Evolutionary conservation across 2,797 vertebrate species (phyloP), one percentile per base, ranked within the genome.

Genomic region (Coluber constrictor): DNA sequence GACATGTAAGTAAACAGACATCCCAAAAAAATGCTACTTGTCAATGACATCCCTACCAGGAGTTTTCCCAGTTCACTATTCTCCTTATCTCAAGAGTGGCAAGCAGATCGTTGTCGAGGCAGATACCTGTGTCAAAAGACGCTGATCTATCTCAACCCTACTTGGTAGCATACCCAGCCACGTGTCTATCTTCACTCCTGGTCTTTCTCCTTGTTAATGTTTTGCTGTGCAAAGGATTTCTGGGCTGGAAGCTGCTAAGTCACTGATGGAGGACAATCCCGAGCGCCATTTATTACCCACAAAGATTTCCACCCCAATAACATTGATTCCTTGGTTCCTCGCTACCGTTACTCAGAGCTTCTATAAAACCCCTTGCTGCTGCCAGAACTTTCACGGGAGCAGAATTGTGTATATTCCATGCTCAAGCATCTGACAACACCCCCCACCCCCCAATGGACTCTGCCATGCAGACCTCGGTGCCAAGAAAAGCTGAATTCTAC

Each of bases 291-390:
- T 90, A 88, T 92, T 92, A 88, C 61, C 63, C 18, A 18, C 66
- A 56, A 89, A 94, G 93, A 90, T 90, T 94, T 90, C 89, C 91
- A 92, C 89, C 91, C 86, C 91, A 83, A 90, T 92, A 92, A 61
- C 47, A 61, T 92, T 92, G 91, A 92, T 90, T 90, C 63, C 59
- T 90, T 23, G 86, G 89, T 61, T 79, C 91, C 86, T 29, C 8
- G 56, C 57, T 88, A 59, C 63, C 86, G 57, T 92, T 63, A 94
- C 89, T 94, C 91, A 92, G 66, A 90, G 89, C 47, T 47, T 89
- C 89, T 88, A 90, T 92, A 90, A 94, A 89, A 56, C 29, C 70
- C 37, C 47, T 63, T 88, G 66, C 56, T 91, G 27, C 87, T 86
- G 51, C 59, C 18, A 56, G 27, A 2, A 63, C 20, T 59, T 57